These are phyloP conservation scores for Galaxea fascicularis DNA, from an alignment of 92 coral and sea anemone genomes.

Conservation along the genomic window DNA sequence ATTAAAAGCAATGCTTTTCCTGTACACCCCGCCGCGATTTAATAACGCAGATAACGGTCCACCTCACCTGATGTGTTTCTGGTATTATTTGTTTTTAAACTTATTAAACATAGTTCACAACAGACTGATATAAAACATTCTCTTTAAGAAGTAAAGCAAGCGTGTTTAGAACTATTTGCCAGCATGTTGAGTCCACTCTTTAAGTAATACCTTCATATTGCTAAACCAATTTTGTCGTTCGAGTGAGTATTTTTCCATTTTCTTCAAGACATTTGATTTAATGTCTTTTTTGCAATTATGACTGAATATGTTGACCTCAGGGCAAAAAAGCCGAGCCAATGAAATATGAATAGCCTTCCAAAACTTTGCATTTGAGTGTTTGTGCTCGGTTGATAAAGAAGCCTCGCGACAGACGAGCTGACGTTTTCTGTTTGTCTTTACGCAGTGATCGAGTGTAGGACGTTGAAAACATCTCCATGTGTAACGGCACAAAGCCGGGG, in stretches of 20 bases:
- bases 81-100: conserved; percentile 33
- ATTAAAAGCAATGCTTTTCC: conserved; percentile 27
- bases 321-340: conserved; percentile 51
- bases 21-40: conserved; percentile 52
- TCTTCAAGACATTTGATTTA: not conserved
- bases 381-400: conserved; percentile 33
- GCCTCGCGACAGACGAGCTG: not conserved
- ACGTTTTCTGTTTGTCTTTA: conserved; percentile 1
- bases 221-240: not conserved
- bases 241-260: not conserved
- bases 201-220: not conserved
- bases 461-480: not conserved
- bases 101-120: conserved; percentile 14
- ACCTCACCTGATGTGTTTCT: conserved; percentile 35
- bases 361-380: conserved; percentile 46
- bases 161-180: not conserved
- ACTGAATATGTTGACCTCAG: conserved; percentile 48
- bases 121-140: not conserved
- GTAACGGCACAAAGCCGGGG: not conserved
- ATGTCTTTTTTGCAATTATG: conserved; percentile 34
- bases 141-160: not conserved
- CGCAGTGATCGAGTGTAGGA: not conserved
- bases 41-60: conserved; percentile 50
- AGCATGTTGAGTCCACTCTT: too few species aligned
- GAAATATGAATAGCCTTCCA: conserved; percentile 41